Evolutionary conservation across 2,113 vertebrate species (phyloP).

Genomic region (Rattus norvegicus): DNA sequence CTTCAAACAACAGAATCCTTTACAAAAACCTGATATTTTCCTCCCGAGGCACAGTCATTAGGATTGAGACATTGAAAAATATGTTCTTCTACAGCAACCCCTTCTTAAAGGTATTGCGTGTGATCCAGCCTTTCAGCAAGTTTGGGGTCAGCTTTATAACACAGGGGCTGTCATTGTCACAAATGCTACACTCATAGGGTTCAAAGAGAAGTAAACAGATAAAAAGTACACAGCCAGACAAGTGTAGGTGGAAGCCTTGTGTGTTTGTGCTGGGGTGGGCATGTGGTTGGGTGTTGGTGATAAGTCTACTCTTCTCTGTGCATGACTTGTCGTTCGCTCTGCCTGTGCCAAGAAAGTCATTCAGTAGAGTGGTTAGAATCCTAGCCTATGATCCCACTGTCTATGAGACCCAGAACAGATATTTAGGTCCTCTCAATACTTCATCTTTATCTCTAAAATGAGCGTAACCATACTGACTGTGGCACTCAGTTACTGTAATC

Average conservation of each 20-base stretch:
- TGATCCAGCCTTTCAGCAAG: background rate
- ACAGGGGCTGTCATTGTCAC: background rate
- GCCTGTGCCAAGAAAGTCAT: background rate
- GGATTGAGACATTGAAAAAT: background rate
- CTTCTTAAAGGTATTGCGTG: slow-evolving; percentile 1
- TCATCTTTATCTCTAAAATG: background rate
- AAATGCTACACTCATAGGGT: background rate
- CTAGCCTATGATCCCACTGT: background rate
- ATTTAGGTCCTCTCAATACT: background rate
- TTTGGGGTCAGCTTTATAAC: background rate
- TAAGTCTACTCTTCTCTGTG: background rate
- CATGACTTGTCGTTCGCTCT: background rate
- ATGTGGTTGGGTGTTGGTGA: no score
- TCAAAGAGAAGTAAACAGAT: background rate
- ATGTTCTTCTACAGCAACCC: background rate
- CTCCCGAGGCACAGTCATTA: background rate
- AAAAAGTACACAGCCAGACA: background rate
- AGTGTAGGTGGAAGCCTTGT: background rate
- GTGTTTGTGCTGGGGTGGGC: background rate
- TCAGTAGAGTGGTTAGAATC: background rate
- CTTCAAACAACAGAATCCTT: slow-evolving; percentile 29
- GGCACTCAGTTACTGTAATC: background rate
- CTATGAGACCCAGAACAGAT: background rate
- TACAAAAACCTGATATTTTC: background rate
- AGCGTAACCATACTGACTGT: background rate